These are phyloP conservation scores for Agapornis canus DNA, from an alignment of 2,797 vertebrate species.

Conservation along the genomic window DNA sequence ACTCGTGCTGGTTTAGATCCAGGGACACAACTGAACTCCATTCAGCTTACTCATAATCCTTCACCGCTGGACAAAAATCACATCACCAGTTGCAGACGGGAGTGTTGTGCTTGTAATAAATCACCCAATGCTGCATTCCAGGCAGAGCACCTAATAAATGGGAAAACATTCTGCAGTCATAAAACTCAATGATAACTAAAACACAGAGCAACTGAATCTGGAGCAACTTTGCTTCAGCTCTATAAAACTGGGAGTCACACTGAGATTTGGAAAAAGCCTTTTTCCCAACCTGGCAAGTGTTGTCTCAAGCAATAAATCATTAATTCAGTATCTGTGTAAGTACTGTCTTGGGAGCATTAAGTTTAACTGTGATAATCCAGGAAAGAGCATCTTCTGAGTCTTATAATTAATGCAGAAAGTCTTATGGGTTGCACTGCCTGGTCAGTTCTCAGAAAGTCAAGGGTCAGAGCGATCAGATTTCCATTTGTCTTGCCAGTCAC, in stretches of 20 bases:
- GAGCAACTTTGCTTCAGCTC: slow-evolving; percentile 3
- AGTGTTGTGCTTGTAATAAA: background rate
- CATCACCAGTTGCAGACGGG: background rate
- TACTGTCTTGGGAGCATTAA: background rate
- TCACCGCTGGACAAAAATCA: background rate
- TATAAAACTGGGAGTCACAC: slow-evolving; percentile 39
- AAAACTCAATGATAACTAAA: slow-evolving; percentile 29
- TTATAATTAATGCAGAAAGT: background rate
- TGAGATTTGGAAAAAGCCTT: background rate
- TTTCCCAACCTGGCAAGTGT: background rate
- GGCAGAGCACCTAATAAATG: slow-evolving; percentile 18
- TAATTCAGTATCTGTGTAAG: background rate
- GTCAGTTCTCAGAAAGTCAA: background rate
- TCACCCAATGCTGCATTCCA: background rate
- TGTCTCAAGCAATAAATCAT: slow-evolving; percentile 10
- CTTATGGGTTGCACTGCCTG: background rate
- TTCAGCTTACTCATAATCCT: background rate
- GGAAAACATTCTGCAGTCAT: slow-evolving; percentile 3
- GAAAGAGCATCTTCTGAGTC: background rate
- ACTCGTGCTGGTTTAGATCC: background rate
- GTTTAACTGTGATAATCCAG: background rate
- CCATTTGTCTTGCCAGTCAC: background rate
- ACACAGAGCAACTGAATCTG: background rate
- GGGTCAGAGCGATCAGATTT: background rate
- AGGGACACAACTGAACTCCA: background rate